These are phyloP conservation scores for Apeltes quadracus DNA, from an alignment of 2,113 vertebrate species.

Conservation along the genomic window DNA sequence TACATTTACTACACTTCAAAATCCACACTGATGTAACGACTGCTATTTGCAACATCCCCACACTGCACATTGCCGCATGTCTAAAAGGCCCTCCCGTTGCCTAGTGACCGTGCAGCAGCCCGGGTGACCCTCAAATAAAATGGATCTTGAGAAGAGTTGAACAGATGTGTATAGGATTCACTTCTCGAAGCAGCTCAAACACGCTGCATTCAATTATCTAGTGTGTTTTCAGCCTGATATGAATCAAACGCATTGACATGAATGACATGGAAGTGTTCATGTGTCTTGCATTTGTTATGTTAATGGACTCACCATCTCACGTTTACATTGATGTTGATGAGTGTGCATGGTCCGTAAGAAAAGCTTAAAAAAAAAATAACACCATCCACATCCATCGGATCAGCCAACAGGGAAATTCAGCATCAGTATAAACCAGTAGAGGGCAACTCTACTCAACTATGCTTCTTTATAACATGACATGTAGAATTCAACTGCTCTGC, in stretches of 20 bases:
- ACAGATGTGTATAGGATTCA: slow-evolving; percentile 31
- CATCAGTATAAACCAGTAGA: background rate
- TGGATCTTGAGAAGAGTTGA: slow-evolving; percentile 42
- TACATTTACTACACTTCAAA: slow-evolving; percentile 1
- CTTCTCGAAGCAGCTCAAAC: slow-evolving; percentile 27
- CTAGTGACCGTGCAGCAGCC: slow-evolving; percentile 62
- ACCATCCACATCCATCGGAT: background rate
- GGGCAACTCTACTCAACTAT: background rate
- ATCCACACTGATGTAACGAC: slow-evolving; percentile 27
- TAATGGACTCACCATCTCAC: background rate
- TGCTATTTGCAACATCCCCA: slow-evolving; percentile 42
- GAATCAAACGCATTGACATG: background rate
- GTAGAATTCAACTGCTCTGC: background rate
- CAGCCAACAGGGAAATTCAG: background rate
- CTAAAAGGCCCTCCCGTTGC: slow-evolving; percentile 68
- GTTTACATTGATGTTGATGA: background rate
- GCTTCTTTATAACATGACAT: background rate
- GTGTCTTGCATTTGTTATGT: background rate
- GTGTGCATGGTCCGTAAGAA: background rate
- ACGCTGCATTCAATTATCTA: background rate
- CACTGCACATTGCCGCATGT: slow-evolving; percentile 27
- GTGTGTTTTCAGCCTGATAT: background rate
- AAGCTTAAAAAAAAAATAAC: background rate
- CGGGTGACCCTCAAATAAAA: slow-evolving; percentile 56
- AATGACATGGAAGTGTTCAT: background rate